Percentiles rank a stretch among this genome's conserved stretches.
These are phyloP conservation scores for Tetragonula clypearis DNA, from an alignment of 1,140 invertebrate species.

Conservation along the genomic window DNA sequence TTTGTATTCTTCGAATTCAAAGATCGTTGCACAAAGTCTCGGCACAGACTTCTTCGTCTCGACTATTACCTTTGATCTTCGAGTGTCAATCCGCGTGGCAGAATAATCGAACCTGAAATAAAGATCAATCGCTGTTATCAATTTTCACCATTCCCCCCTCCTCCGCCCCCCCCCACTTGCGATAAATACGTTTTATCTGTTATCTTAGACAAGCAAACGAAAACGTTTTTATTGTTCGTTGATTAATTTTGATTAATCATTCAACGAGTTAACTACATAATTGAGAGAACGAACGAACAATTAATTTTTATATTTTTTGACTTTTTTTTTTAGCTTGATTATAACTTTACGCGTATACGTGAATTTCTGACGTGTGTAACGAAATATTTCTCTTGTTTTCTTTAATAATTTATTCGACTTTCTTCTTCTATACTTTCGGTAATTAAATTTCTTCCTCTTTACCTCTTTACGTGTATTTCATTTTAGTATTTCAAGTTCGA, in stretches of 20 bases:
- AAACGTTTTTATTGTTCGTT: neutral
- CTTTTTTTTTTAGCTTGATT: too few species aligned
- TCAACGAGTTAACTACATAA: neutral
- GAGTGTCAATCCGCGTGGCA: neutral
- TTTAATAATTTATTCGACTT: neutral
- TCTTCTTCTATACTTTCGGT: too few species aligned
- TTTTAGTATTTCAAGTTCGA: too few species aligned
- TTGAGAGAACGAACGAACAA: neutral
- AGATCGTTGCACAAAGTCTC: too few species aligned
- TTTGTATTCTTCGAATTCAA: neutral
- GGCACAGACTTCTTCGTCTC: neutral
- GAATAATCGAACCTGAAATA: conserved; percentile 41
- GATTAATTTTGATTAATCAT: neutral
- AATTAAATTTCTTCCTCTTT: too few species aligned
- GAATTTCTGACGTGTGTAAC: neutral
- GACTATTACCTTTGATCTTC: neutral
- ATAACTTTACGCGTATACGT: neutral
- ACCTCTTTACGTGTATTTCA: too few species aligned
- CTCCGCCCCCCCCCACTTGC: neutral
- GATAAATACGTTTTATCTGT: conserved; percentile 5
- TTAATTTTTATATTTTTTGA: neutral
- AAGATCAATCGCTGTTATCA: conserved; percentile 37
- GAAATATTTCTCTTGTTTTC: neutral
- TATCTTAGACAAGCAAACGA: conserved; percentile 23
- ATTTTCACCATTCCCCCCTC: neutral